Evolutionary conservation across 37 sponge, comb jelly and placozoan species (phyloP).

Genomic region (Agelas oroides): DNA sequence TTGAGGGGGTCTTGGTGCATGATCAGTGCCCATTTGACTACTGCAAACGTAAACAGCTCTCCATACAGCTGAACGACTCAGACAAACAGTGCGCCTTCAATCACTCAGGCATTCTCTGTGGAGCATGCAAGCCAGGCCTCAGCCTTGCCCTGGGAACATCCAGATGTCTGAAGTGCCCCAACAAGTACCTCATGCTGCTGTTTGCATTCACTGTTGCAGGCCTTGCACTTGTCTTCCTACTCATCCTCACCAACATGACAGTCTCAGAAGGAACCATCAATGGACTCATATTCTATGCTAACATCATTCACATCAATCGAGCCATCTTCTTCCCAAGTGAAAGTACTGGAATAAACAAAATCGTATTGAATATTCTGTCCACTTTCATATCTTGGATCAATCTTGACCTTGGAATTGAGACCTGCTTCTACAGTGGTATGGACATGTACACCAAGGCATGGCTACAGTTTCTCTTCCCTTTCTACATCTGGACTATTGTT

Average conservation of each 20-base stretch:
- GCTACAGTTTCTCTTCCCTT: conserved; percentile 54
- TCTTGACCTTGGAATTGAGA: conserved; percentile 39
- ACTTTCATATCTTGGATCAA: conserved; percentile 33
- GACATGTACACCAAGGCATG: conserved; percentile 13
- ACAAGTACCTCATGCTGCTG: neutral
- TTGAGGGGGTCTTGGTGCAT: conserved; percentile 3
- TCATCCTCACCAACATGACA: no score
- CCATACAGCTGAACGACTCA: neutral
- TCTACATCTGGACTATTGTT: conserved; percentile 31
- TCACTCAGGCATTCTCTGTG: neutral
- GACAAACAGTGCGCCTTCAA: conserved; percentile 1
- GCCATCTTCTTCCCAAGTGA: neutral
- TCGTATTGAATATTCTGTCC: neutral
- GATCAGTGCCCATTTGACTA: neutral
- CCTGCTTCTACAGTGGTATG: conserved; percentile 39
- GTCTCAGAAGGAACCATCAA: no score
- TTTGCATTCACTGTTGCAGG: no score
- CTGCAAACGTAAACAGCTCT: neutral
- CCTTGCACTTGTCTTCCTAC: no score
- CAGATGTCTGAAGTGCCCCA: neutral
- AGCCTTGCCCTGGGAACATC: conserved; percentile 5
- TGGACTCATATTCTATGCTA: no score
- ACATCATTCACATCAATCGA: neutral
- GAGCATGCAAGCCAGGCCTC: no score
- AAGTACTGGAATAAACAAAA: no score